A percentile compares a stretch with the other conserved stretches of the same genome.
phyloP scores from a whole-genome alignment of 2,113 vertebrate genomes.

The Platichthys stellatus region DNA sequence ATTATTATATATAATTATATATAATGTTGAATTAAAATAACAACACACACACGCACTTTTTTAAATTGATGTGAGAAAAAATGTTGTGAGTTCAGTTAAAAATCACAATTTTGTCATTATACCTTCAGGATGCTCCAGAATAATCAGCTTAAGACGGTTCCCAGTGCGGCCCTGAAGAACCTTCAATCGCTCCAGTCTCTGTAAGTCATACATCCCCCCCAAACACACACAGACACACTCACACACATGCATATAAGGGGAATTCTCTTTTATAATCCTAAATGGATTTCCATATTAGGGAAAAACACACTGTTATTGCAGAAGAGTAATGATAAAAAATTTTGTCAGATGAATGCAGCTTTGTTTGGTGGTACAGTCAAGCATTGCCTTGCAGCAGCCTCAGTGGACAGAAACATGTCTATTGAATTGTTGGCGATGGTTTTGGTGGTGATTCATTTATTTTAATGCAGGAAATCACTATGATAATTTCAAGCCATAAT shows the following conservation, averaged over 20 bases:
- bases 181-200: constrained; percentile 92
- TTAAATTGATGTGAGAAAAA: neutral
- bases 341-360: neutral
- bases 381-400: neutral
- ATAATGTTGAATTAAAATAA: too few relatives aligned
- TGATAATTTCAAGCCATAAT: neutral
- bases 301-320: neutral
- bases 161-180: constrained; percentile 90
- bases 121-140: constrained; percentile 93
- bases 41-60: too few relatives aligned
- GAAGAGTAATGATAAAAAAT: neutral
- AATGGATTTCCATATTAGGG: constrained; percentile 6
- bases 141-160: constrained; percentile 95
- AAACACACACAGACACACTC: neutral
- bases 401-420: neutral
- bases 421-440: neutral
- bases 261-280: neutral
- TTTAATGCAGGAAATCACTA: neutral
- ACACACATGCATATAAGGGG: neutral
- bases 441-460: neutral
- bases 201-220: constrained; percentile 83
- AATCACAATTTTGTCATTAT: constrained; percentile 17
- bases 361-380: neutral
- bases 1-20: too few relatives aligned
- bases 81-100: neutral